These are phyloP conservation scores for Excalfactoria chinensis DNA, from an alignment of 2,113 vertebrate genomes.

Conservation along the genomic window DNA sequence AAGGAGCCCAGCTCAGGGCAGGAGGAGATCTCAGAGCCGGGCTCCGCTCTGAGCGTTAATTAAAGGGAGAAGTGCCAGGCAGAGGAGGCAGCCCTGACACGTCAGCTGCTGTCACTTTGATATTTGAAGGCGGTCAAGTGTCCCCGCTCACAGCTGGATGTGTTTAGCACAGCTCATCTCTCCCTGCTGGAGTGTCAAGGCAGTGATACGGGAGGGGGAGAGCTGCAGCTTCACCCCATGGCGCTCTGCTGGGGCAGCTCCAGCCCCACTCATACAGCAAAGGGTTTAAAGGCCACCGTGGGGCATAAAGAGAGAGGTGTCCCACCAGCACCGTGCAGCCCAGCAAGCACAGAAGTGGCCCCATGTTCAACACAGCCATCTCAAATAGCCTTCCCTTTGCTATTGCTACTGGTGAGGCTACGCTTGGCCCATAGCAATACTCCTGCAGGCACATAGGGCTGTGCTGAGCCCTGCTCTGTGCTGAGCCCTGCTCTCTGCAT, in stretches of 20 bases:
- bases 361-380: accelerated
- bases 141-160: neutral
- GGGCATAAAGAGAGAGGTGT: no score
- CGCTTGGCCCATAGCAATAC: accelerated
- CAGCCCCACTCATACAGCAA: no score
- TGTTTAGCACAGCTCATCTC: neutral
- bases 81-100: neutral
- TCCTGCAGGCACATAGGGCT: accelerated
- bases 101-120: neutral
- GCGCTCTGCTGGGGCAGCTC: neutral
- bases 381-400: neutral
- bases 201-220: neutral
- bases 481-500: no score
- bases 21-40: neutral
- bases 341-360: neutral
- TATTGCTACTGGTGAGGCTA: no score
- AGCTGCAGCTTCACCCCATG: neutral
- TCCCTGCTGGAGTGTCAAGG: no score
- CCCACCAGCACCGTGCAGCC: no score
- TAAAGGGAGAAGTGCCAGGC: neutral
- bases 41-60: neutral
- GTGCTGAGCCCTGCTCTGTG: no score
- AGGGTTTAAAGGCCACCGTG: no score
- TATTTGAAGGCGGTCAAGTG: neutral
- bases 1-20: neutral